These are phyloP conservation scores for Caligus rogercresseyi DNA, from an alignment of 1,140 invertebrate genomes.

Conservation along the genomic window DNA sequence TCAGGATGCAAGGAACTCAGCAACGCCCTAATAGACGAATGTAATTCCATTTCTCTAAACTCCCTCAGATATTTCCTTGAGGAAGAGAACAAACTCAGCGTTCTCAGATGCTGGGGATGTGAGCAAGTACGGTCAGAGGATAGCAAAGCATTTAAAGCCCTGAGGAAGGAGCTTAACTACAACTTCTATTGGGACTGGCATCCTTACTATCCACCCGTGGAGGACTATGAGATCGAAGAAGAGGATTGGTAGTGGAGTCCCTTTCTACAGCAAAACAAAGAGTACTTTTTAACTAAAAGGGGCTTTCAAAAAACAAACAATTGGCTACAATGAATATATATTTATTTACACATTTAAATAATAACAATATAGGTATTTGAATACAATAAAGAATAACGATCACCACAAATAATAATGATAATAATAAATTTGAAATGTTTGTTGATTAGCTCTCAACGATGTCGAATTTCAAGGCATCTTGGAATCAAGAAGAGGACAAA, in stretches of 20 bases:
- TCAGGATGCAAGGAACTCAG: not conserved
- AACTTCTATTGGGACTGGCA: not conserved
- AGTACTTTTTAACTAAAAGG: too few species aligned
- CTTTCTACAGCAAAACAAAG: too few species aligned
- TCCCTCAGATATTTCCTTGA: not conserved
- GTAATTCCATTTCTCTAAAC: not conserved
- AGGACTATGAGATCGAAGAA: not conserved
- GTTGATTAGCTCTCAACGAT: too few species aligned
- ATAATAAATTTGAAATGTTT: too few species aligned
- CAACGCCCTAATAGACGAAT: not conserved
- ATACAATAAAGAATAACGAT: too few species aligned
- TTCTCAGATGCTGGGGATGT: not conserved
- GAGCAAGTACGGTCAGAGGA: not conserved
- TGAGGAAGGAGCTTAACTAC: not conserved
- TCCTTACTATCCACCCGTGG: not conserved
- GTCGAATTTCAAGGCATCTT: too few species aligned
- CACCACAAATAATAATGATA: too few species aligned
- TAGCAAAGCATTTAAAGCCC: not conserved
- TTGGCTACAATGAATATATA: too few species aligned
- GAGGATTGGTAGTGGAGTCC: not conserved
- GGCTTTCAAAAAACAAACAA: too few species aligned
- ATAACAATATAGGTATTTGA: too few species aligned
- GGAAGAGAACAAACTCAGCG: not conserved
- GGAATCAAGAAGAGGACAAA: too few species aligned
- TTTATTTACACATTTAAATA: too few species aligned